Conservation (phyloP, 1,140 invertebrate species). For the Globodera rostochiensis region DNA sequence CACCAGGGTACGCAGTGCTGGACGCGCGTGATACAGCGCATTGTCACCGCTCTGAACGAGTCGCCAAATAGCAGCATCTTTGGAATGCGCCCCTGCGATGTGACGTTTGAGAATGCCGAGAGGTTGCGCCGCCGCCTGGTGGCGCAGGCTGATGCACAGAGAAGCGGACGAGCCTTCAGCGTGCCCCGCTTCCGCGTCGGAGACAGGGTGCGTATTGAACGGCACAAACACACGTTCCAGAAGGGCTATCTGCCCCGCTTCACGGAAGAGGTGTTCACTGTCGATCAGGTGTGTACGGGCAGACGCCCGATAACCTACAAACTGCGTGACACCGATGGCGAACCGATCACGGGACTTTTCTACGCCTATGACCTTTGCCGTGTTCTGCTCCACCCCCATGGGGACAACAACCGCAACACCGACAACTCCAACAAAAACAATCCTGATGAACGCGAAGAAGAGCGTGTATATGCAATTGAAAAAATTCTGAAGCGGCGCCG, state of each 20-base stretch:
- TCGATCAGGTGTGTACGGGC: not conserved
- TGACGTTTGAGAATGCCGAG: slow-evolving; percentile 34
- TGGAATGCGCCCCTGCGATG: slow-evolving; percentile 28
- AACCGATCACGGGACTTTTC: slow-evolving; percentile 15
- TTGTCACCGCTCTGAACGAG: slow-evolving; percentile 38
- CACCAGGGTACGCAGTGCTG: slow-evolving; percentile 34
- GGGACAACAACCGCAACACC: not conserved
- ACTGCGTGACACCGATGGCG: not conserved
- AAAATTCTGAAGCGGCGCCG: slow-evolving; percentile 5
- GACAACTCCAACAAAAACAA: too few species aligned
- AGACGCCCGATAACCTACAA: slow-evolving; percentile 1
- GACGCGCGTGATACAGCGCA: slow-evolving; percentile 40
- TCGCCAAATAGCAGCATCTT: slow-evolving; percentile 31
- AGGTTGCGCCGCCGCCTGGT: not conserved
- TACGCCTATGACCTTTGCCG: slow-evolving; percentile 17
- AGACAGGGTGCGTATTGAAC: slow-evolving; percentile 20
- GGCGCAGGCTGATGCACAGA: not conserved
- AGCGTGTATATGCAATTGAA: slow-evolving; percentile 20
- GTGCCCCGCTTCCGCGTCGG: not conserved
- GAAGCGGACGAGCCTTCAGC: not conserved
- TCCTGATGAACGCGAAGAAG: not conserved
- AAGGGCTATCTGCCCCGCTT: slow-evolving; percentile 29
- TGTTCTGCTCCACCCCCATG: not conserved
- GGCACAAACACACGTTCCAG: slow-evolving; percentile 11
- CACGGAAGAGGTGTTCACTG: slow-evolving; percentile 32